Base-by-base conservation (phyloP, 2,888 invertebrate genomes). In the Volucella inanis region DNA sequence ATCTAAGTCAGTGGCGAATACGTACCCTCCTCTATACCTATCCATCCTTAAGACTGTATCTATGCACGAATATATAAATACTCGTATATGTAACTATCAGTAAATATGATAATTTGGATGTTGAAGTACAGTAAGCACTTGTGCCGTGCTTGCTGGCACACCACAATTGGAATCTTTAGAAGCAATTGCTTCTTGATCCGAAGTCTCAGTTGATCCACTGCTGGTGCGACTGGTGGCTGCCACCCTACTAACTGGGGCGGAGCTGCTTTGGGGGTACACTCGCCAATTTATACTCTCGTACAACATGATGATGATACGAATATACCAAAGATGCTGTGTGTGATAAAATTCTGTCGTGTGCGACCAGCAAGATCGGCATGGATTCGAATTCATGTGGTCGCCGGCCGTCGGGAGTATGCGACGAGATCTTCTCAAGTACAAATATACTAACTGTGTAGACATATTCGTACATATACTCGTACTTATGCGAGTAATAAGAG, bases 331-430 rank as follows among this genome's bases (percentile, higher is more conserved):
- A 80, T 80, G 67, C 70, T 80, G 61, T 31, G 1, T 31, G 31
- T 85, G 75, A 80, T 85, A 76, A 84, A 83, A 85, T 57, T 72
- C 76, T 85, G 81, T 85, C 85, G 85, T 85, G 85, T 85, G 85
- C 85, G 85, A 52, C 81, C 68, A 81, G 81, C 85, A 72, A 38
- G 67, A 81, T 81, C 85, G 85, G 81, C 85, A 76, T 80, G 80
- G 77, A 84, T 84, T 84, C 84, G 80, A 74, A 84, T 84, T 84
- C 84, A 87, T 76, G 79, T 84, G 64, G 78, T 80, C 76, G 31
- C 43, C 54, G 38, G 41, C n/a, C 41, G 39, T n/a, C 75, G 54
- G 62, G 43, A 50, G 43, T 62, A 64, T 57, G 67, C 67, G 61
- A 78, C 67, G 65, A 22, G 59, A 61, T 61, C 65, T 31, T 31